These are phyloP conservation scores for Pemphigus obesinymphae DNA, from an alignment of 1,140 invertebrate species.

Conservation along the genomic window DNA sequence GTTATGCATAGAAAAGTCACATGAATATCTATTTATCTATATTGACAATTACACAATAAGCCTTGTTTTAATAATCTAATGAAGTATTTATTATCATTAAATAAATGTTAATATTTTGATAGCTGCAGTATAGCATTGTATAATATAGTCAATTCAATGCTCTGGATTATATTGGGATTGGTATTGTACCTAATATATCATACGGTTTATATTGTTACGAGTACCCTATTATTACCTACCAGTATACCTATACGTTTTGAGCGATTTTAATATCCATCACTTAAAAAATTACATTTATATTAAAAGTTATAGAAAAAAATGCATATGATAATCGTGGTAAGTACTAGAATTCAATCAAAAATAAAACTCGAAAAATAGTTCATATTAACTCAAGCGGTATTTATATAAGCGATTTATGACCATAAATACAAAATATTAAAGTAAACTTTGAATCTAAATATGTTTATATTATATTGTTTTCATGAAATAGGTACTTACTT, in stretches of 20 bases:
- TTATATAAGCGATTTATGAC: too few species aligned
- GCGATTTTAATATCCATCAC: not conserved
- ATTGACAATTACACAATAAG: not conserved
- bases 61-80: not conserved
- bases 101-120: not conserved
- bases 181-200: not conserved
- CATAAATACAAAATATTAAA: too few species aligned
- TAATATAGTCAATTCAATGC: not conserved
- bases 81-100: not conserved
- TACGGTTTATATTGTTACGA: not conserved
- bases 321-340: too few species aligned
- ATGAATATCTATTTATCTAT: not conserved
- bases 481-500: too few species aligned
- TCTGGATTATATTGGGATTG: not conserved
- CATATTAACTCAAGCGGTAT: too few species aligned
- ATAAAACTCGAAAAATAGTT: too few species aligned
- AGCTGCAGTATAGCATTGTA: not conserved
- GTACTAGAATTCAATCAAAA: too few species aligned
- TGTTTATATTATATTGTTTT: too few species aligned
- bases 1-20: not conserved
- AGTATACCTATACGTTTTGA: not conserved
- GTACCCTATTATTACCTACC: too few species aligned
- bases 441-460: too few species aligned
- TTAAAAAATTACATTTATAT: not conserved
- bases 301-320: not conserved